Evolutionary conservation across 2,888 invertebrate genomes (phyloP).

Genomic region (Eupsilia transversa): DNA sequence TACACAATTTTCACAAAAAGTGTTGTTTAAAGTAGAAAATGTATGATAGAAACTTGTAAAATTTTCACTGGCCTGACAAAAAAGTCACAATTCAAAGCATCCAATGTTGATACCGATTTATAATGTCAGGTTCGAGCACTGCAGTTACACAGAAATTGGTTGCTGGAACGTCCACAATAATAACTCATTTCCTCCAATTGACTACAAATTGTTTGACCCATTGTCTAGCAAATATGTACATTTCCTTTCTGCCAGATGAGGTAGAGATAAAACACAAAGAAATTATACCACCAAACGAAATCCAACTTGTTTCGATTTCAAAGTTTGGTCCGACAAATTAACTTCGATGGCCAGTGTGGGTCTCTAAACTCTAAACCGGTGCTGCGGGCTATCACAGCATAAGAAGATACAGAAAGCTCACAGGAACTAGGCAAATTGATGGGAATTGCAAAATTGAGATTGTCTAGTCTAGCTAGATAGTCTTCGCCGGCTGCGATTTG

Average conservation of each 20-base stretch:
- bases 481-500: background rate
- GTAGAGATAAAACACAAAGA: slow-evolving; percentile 30
- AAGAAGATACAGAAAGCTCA: slow-evolving; percentile 31
- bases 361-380: slow-evolving; percentile 41
- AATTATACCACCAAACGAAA: slow-evolving; percentile 35
- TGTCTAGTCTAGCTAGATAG: too few species aligned
- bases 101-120: background rate
- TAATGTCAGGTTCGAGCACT: background rate
- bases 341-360: slow-evolving; percentile 40
- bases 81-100: slow-evolving; percentile 6
- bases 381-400: slow-evolving; percentile 18
- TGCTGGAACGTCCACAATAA: slow-evolving; percentile 44
- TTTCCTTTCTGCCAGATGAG: slow-evolving; percentile 38
- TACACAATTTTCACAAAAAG: too few species aligned
- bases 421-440: background rate
- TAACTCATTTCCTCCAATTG: slow-evolving; percentile 58
- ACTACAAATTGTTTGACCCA: slow-evolving; percentile 47
- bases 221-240: slow-evolving; percentile 37
- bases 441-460: background rate
- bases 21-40: too few species aligned
- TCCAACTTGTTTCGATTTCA: slow-evolving; percentile 42
- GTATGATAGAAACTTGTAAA: background rate
- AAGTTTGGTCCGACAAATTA: slow-evolving; percentile 59
- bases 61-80: background rate
- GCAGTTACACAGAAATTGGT: slow-evolving; percentile 15